Base-by-base conservation (phyloP, 2,113 vertebrate genomes). In the Caloenas nicobarica region DNA sequence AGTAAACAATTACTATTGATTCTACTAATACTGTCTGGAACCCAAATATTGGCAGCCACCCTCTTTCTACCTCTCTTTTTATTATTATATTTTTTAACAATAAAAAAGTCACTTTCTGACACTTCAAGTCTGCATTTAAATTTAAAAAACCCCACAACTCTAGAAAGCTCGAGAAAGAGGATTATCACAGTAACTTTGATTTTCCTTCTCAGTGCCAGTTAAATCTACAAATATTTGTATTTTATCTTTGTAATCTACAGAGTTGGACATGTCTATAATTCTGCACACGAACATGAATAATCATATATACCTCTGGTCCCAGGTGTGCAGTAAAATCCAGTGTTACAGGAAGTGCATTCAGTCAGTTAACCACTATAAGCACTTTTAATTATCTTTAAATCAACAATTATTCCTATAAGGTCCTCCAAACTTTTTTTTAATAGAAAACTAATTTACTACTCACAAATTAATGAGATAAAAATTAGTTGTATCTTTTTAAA, bases 301-400 rank as follows among this genome's bases (percentile, higher is more conserved):
- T 38, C 44, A 58, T 9, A 80, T 17, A 60, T 15, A 46, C 15
- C n/a, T 69, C 65, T 78, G 78, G 82, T 91, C 92, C 81, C 95
- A 92, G 95, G 69, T 94, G 89, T 69, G 61, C 76, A 68, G 64
- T 78, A 94, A 96, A 94, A 90, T 31, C 76, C 90, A 88, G 57
- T 44, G 69, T 73, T 91, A 88, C 24, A 88, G 64, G 66, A 95
- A 83, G 34, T 31, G 19, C 60, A 84, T 89, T 93, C 79, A 91
- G 56, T 78, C 72, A 91, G 82, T 86, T 93, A 93, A 78, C 56
- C 26, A 88, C 76, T 90, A 86, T 36, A 46, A 92, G 80, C 69
- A 78, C 58, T 95, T 94, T 93, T 86, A 93, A 96, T 94, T 94
- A 93, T 93, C 90, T 92, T 78, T 86, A 95, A 92, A 95, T 81